Conservation (phyloP, 2,113 vertebrate species). For the Sebastes schlegelii region DNA sequence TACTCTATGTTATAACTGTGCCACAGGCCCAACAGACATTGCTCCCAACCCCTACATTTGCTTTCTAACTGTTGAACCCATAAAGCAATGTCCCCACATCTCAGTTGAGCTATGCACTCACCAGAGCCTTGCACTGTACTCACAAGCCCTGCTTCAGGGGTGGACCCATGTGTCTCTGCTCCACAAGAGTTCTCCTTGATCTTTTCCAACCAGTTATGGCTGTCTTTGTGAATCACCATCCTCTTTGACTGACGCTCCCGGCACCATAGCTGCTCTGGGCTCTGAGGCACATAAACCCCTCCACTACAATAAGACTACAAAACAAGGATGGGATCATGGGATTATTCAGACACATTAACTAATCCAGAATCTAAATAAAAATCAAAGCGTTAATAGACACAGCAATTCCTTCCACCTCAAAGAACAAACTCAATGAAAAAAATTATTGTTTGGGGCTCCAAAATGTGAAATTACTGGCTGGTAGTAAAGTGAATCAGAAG, state of each 20-base stretch:
- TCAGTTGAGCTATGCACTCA: neutral
- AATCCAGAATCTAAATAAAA: too few relatives aligned
- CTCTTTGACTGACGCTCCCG: neutral
- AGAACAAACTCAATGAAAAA: too few relatives aligned
- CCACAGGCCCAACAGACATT: neutral
- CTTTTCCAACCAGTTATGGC: neutral
- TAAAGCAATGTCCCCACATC: neutral
- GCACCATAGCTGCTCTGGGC: neutral
- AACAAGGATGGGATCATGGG: neutral
- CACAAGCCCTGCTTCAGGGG: neutral
- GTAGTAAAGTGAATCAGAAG: neutral
- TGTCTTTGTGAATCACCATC: constrained; percentile 33
- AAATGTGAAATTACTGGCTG: too few relatives aligned
- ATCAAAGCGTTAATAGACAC: too few relatives aligned
- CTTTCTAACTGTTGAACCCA: constrained; percentile 5
- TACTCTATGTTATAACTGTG: neutral
- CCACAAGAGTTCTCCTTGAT: neutral
- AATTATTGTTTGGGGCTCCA: too few relatives aligned
- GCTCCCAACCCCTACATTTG: neutral
- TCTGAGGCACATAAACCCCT: constrained; percentile 13
- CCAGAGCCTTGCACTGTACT: neutral
- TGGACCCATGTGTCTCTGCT: neutral
- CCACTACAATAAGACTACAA: neutral
- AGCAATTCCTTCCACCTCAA: too few relatives aligned
- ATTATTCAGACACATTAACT: neutral